Evolutionary conservation across 2,888 invertebrate species (phyloP).

Genomic region (Timema podura): DNA sequence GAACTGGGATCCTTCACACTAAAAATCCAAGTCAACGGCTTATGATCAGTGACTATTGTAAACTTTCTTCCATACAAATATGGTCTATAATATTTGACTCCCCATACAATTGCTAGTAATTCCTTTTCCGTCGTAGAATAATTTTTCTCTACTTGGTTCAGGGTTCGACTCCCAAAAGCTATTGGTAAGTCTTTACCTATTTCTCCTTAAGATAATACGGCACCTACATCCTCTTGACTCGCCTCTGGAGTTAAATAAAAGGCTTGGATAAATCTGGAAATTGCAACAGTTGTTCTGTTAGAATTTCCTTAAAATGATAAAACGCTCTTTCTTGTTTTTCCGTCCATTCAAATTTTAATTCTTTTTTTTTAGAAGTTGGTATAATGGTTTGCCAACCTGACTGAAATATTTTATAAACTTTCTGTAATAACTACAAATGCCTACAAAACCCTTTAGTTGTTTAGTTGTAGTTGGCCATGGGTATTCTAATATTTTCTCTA

Average conservation of each 20-base stretch:
- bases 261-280: constrained; percentile 33
- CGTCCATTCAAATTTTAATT: constrained; percentile 16
- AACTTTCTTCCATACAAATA: constrained; percentile 42
- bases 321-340: constrained; percentile 20
- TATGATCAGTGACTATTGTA: constrained; percentile 40
- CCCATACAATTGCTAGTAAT: constrained; percentile 41
- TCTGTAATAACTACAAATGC: constrained; percentile 14
- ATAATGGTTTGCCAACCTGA: constrained; percentile 22
- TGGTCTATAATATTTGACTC: no score
- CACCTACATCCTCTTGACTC: constrained; percentile 37
- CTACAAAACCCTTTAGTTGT: constrained; percentile 7
- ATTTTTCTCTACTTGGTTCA: constrained; percentile 39
- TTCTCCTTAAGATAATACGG: constrained; percentile 38
- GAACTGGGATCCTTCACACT: constrained; percentile 38
- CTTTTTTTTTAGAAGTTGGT: no score
- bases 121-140: constrained; percentile 42
- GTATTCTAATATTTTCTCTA: neutral
- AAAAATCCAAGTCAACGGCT: constrained; percentile 40
- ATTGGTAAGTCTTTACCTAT: constrained; percentile 39
- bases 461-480: neutral
- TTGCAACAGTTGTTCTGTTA: constrained; percentile 21
- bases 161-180: constrained; percentile 40
- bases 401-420: constrained; percentile 25
- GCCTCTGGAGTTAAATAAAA: constrained; percentile 41
- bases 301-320: constrained; percentile 12